phyloP scores from a whole-genome alignment of 30 jellyfish, hydroid and myxozoan species.

The Mastigias papua region DNA sequence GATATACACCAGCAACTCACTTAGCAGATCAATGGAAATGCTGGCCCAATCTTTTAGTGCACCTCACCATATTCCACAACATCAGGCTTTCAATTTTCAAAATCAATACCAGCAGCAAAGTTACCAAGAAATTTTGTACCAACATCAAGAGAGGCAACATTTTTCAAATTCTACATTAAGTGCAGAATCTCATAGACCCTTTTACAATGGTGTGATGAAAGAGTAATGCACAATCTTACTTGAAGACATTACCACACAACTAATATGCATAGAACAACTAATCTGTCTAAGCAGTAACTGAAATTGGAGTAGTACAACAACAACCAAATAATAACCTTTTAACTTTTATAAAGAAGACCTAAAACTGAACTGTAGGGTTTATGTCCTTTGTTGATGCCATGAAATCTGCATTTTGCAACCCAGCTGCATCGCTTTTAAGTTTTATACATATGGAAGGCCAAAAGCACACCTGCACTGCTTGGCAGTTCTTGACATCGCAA shows the following conservation, averaged over 20 bases:
- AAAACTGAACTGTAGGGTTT: neutral
- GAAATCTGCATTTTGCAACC: conserved; percentile 17
- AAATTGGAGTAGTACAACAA: conserved; percentile 6
- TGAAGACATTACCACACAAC: conserved; percentile 21
- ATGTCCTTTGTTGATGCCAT: neutral
- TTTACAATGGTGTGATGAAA: conserved; percentile 14
- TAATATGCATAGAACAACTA: conserved; percentile 8
- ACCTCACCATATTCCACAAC: conserved; percentile 31
- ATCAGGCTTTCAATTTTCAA: conserved; percentile 28
- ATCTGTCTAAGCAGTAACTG: conserved; percentile 13
- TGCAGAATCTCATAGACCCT: conserved; percentile 4
- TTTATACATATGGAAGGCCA: conserved; percentile 8
- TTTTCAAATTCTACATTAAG: neutral
- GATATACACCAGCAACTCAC: conserved; percentile 29
- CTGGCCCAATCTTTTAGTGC: conserved; percentile 22
- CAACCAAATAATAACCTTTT: neutral
- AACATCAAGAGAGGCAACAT: conserved; percentile 14
- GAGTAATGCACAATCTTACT: conserved; percentile 8
- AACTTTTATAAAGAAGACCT: neutral
- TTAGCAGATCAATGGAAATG: conserved; percentile 40
- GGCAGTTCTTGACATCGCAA: neutral
- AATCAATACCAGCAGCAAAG: conserved; percentile 29
- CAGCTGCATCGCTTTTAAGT: conserved; percentile 9
- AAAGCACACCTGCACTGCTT: neutral
- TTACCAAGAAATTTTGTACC: conserved; percentile 25